Evolutionary conservation across 2,113 vertebrate genomes (phyloP), one percentile per base, ranked within the genome.

Genomic region (Charina bottae): DNA sequence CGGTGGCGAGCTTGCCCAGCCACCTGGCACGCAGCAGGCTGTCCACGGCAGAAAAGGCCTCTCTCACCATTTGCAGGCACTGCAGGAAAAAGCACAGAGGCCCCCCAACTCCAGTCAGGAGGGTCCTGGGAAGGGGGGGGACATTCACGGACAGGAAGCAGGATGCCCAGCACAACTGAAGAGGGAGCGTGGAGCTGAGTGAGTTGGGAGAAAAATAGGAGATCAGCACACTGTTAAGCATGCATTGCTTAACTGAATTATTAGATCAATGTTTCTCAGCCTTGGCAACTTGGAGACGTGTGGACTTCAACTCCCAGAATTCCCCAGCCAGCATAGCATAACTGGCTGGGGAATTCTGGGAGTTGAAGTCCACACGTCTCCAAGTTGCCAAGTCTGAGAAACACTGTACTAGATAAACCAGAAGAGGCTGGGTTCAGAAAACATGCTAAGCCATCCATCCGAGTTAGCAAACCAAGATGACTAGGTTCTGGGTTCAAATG

Each of bases 41-140:
- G 37, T 98, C 97, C 72, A 98, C 94, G 8, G 94, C 93, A 2
- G 90, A 88, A 90, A 99, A 99, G 13, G 97, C 98, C 0, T 95
- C 64, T 3, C 88, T 90, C 87, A 97, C 97, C 0, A 89, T 96
- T 2, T 88, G 78, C 37, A 94, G 90, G 92, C 98, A 99, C 98
- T 98, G 95, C 6, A 3, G 46, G 33, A 17, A 55, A 84, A 49
- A 8, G 2, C 15, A 46, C 5, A 33, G 15, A 37, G 54, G n/a
- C 17, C 13, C 4, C 46, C 23, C n/a, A 28, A 4, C 28, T 13
- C 4, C 6, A 24, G 23, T 49, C 1, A n/a, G 64, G 23, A 24
- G 60, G 91, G 7, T 58, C 46, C 11, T 49, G 28, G 26, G 33
- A 21, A 17, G 12, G 6, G 1, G 23, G 1, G 24, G 46, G 42